phyloP scores from a whole-genome alignment of 2,888 invertebrate genomes.

The Trichopria drosophilae region DNA sequence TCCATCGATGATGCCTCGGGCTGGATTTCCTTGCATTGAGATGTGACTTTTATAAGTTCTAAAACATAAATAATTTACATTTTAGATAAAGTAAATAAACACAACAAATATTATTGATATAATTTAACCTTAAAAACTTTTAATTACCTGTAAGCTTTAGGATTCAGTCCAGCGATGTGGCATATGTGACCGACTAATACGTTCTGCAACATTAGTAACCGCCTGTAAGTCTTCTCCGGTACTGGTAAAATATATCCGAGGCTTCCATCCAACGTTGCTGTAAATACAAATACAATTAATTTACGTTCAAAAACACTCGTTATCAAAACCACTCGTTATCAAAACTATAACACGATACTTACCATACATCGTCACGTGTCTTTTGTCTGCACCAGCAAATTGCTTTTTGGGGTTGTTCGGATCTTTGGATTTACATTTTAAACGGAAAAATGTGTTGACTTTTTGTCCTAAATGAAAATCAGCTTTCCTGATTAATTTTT shows the following conservation, averaged over 20 bases:
- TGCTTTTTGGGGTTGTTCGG: conserved; percentile 63
- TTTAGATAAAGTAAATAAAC: conserved; percentile 5
- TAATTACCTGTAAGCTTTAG: conserved; percentile 77
- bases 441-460: conserved; percentile 86
- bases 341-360: no score
- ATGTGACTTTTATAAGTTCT: conserved; percentile 75
- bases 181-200: conserved; percentile 86
- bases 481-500: conserved; percentile 85
- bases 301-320: conserved; percentile 4
- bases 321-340: conserved; percentile 11
- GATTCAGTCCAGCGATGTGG: conserved; percentile 92
- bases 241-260: conserved; percentile 91
- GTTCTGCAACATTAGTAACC: conserved; percentile 95
- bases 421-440: conserved; percentile 73
- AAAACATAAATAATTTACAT: no score
- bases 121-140: no score
- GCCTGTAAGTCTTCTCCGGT: conserved; percentile 89
- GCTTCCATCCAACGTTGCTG: conserved; percentile 90
- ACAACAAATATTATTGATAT: conserved; percentile 9
- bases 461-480: conserved; percentile 92
- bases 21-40: conserved; percentile 74
- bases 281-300: no score
- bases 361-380: conserved; percentile 87
- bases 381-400: conserved; percentile 67
- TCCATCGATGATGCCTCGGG: conserved; percentile 90